Evolutionary conservation across 2,888 invertebrate genomes (phyloP).

Genomic region (Aelia acuminata): DNA sequence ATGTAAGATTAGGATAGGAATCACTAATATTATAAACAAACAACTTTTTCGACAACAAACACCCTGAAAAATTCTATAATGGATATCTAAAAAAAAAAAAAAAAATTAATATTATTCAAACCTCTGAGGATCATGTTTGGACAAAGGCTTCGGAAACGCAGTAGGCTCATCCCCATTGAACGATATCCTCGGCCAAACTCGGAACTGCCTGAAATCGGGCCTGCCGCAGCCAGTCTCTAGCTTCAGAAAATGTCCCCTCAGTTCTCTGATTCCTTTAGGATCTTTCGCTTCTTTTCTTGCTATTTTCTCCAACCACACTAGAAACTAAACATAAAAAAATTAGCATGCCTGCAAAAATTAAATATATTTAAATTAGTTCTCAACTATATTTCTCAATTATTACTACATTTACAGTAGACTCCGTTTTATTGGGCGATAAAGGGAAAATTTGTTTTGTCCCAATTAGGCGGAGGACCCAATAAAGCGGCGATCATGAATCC

Average conservation of each 20-base stretch:
- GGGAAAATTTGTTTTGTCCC: too few species aligned
- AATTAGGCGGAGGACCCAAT: too few species aligned
- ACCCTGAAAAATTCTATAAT: too few species aligned
- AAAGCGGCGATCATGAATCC: too few species aligned
- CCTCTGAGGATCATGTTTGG: conserved; percentile 56
- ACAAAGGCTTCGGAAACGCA: conserved; percentile 56
- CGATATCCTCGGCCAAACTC: conserved; percentile 73
- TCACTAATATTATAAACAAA: too few species aligned
- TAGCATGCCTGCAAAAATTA: conserved; percentile 21
- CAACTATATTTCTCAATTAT: too few species aligned
- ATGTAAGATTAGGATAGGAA: too few species aligned
- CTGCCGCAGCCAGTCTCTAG: conserved; percentile 64
- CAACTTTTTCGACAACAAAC: too few species aligned
- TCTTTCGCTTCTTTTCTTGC: conserved; percentile 38
- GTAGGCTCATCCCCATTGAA: conserved; percentile 45
- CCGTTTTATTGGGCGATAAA: too few species aligned
- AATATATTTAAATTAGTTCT: conserved; percentile 10
- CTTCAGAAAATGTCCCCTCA: conserved; percentile 65
- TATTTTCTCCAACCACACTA: conserved; percentile 62
- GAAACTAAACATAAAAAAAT: conserved; percentile 62
- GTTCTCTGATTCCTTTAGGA: conserved; percentile 62
- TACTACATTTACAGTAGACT: too few species aligned
- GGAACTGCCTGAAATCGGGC: conserved; percentile 77
- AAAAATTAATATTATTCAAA: neutral
- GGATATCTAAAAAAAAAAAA: too few species aligned